Percentiles rank a stretch among this genome's conserved stretches.
Conservation (phyloP, 2,797 vertebrate genomes). For the Avahi laniger region DNA sequence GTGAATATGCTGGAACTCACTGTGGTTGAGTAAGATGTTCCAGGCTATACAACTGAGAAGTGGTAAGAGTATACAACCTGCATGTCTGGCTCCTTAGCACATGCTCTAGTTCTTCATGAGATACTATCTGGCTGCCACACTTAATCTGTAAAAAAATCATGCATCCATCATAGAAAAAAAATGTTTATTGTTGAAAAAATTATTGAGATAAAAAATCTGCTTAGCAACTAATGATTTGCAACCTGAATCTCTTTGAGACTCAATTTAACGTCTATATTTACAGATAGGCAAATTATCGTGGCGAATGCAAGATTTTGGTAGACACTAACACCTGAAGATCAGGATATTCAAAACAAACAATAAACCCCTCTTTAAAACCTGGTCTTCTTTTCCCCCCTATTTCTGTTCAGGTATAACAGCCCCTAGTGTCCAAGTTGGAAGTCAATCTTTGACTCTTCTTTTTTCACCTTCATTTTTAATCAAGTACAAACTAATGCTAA, state of each 20-base stretch:
- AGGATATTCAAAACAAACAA: not conserved
- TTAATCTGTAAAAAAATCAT: not conserved
- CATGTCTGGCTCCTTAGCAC: not conserved
- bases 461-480: conserved; percentile 10
- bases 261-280: not conserved
- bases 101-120: not conserved
- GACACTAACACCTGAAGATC: not conserved
- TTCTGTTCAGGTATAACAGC: not conserved
- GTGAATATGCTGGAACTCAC: not conserved
- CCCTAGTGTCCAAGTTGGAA: not conserved
- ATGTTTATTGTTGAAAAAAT: not conserved
- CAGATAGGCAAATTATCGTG: not conserved
- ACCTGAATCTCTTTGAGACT: not conserved
- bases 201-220: not conserved
- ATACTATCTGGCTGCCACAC: not conserved
- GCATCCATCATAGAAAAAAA: not conserved
- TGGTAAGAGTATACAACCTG: not conserved
- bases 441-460: not conserved
- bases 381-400: not conserved
- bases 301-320: not conserved
- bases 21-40: not conserved
- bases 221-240: not conserved
- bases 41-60: not conserved
- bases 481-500: not conserved
- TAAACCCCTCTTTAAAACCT: not conserved